Conservation (phyloP, 2,797 vertebrate species). For the Darevskia mixta region DNA sequence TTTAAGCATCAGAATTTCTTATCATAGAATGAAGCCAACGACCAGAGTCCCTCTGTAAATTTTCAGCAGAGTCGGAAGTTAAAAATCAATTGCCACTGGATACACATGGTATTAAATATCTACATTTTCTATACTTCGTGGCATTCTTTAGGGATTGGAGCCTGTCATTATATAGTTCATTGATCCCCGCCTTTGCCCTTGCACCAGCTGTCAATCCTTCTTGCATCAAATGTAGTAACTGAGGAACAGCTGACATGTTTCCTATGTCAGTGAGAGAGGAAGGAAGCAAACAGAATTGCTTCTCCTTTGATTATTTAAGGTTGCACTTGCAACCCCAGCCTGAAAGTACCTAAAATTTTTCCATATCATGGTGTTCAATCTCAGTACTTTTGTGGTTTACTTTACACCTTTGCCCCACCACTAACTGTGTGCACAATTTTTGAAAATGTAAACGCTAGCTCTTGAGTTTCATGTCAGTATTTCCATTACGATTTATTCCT, state of each 20-base stretch:
- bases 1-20: neutral
- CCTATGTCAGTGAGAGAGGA: neutral
- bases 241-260: neutral
- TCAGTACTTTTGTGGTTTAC: neutral
- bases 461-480: neutral
- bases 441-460: neutral
- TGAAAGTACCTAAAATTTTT: conserved; percentile 9
- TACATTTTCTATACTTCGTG: conserved; percentile 4
- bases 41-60: conserved; percentile 2
- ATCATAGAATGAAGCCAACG: neutral
- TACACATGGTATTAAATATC: neutral
- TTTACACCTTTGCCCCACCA: neutral
- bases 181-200: neutral
- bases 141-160: conserved; percentile 20
- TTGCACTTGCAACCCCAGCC: neutral
- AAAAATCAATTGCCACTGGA: neutral
- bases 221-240: neutral
- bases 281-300: conserved; percentile 15
- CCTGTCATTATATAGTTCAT: neutral
- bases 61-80: conserved; percentile 2
- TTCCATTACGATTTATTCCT: conserved; percentile 20
- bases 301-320: conserved; percentile 16
- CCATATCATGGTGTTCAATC: conserved; percentile 1
- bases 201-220: conserved; percentile 19
- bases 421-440: neutral